Evolutionary conservation across 2,113 vertebrate species (phyloP).

Genomic region (Gadus macrocephalus): DNA sequence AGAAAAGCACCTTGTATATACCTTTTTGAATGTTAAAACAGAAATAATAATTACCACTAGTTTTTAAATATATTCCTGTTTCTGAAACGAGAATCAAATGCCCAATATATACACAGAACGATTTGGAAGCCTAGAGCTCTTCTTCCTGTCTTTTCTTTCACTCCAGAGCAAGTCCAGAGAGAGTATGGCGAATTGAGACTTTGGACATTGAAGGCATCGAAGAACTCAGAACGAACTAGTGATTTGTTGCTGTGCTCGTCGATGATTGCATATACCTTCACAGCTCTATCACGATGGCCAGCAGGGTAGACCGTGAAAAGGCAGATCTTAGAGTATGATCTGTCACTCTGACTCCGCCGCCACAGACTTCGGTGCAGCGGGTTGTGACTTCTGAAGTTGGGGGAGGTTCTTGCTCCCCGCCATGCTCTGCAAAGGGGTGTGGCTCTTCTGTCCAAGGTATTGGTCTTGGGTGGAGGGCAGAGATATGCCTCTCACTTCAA

Average conservation of each 20-base stretch:
- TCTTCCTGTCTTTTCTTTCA: background rate
- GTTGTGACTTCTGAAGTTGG: slow-evolving; percentile 1
- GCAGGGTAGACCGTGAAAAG: background rate
- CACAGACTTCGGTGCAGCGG: slow-evolving; percentile 27
- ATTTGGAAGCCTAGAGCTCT: too few species aligned
- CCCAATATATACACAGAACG: too few species aligned
- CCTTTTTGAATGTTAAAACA: too few species aligned
- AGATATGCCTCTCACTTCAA: background rate
- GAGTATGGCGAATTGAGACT: slow-evolving; percentile 18
- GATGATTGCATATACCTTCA: slow-evolving; percentile 42
- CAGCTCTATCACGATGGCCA: background rate
- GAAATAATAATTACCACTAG: too few species aligned
- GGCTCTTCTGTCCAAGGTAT: background rate
- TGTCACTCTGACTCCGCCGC: background rate
- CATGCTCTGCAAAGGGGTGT: background rate
- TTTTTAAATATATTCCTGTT: too few species aligned
- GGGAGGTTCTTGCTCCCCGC: background rate
- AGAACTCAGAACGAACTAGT: slow-evolving; percentile 21
- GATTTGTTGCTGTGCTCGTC: slow-evolving; percentile 37
- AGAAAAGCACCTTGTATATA: too few species aligned
- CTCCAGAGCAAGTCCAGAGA: slow-evolving; percentile 18
- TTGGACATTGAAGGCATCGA: slow-evolving; percentile 35
- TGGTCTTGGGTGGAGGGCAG: slow-evolving; percentile 4
- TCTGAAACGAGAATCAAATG: too few species aligned
- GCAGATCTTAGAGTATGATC: too few species aligned